Evolutionary conservation across 2,113 vertebrate genomes (phyloP).

Genomic region (Phyllostomus hastatus): DNA sequence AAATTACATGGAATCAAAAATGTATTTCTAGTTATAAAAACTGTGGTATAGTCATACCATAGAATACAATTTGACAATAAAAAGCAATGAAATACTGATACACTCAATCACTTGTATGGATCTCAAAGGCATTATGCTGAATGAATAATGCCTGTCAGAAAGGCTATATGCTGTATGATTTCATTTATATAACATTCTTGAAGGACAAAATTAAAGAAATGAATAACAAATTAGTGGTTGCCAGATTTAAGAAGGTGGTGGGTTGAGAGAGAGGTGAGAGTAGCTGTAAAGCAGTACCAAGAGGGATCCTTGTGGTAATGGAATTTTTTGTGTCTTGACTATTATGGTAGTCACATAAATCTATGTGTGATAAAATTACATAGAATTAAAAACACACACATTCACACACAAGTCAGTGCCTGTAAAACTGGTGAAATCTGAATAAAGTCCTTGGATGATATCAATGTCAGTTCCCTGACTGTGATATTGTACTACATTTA

Average conservation of each 20-base stretch:
- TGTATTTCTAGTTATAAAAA: background rate
- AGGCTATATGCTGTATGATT: background rate
- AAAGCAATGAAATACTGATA: background rate
- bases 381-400: background rate
- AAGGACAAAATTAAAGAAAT: slow-evolving; percentile 4
- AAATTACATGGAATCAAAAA: background rate
- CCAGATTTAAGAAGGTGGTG: background rate
- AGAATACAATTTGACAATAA: background rate
- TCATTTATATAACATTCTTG: background rate
- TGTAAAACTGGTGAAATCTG: background rate
- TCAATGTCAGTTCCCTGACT: background rate
- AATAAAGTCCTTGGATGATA: background rate
- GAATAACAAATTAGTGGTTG: background rate
- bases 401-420: background rate
- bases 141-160: background rate
- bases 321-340: background rate
- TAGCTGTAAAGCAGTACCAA: background rate
- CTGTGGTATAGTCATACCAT: background rate
- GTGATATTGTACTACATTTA: background rate
- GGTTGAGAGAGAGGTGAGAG: background rate
- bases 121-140: background rate
- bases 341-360: background rate
- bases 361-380: background rate
- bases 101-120: background rate
- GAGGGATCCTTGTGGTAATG: background rate